Base-by-base conservation (phyloP, 1,140 invertebrate genomes). In the Eufriesea mexicana region DNA sequence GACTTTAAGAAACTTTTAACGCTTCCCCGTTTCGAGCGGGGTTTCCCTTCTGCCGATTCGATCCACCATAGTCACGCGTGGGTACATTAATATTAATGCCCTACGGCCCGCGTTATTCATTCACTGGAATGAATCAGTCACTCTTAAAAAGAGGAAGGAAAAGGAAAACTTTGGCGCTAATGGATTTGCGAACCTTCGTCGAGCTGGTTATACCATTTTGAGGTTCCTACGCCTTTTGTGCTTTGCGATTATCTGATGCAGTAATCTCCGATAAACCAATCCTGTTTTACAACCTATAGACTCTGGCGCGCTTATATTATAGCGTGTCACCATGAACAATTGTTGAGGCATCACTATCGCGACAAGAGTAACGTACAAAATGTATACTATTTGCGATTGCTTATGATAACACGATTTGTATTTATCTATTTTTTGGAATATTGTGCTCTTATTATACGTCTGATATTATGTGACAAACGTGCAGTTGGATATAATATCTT, bases 31-130 rank as follows among this genome's bases (percentile, higher is more conserved):
- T 28, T 62, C 55, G 57, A 73, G 62, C 49, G 55, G 35, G 35
- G 8, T 49, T 62, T 35, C 51, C 54, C 42, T 70, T 25, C 16
- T 45, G 47, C 20, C 68, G 57, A 79, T 73, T 54, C 47, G n/a
- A 49, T 25, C 20, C 20, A 0, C 51, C 49, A n/a, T 70, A 20
- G n/a, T 47, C 18, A 14, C 59, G 25, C 6, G 57, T 45, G 54
- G 62, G 57, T 45, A 20, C 79, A 80, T 80, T 80, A 80, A 80
- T 80, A 80, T 80, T 80, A 80, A 80, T 80, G 70, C 47, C 28
- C 16, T 20, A 4, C 18, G 9, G 20, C 20, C 25, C 23, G 23
- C 23, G 4, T n/a, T 68, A n/a, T 12, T 57, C 54, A 73, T 73
- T 73, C 71, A 20, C 55, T 23, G 54, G 55, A 73, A 80, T 35